Conservation (phyloP, 2,797 vertebrate genomes). For the Helarctos malayanus region DNA sequence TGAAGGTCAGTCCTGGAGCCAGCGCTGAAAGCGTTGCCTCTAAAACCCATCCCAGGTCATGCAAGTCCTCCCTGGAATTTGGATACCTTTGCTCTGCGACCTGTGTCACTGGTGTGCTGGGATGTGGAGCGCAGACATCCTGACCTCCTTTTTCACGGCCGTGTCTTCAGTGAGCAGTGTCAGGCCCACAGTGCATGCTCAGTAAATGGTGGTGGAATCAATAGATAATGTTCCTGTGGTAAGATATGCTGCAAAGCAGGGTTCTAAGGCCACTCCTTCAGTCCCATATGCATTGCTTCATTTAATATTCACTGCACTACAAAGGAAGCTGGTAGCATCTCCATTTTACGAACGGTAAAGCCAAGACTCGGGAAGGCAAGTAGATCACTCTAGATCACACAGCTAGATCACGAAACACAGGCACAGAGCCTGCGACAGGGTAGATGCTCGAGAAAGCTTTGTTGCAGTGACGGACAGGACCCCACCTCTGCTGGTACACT, state of each 20-base stretch:
- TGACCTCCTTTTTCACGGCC: too few relatives aligned
- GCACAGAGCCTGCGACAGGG: accelerated
- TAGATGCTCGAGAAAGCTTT: neutral
- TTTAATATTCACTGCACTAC: too few relatives aligned
- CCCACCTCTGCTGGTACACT: accelerated
- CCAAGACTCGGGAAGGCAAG: neutral
- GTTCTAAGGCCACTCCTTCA: too few relatives aligned
- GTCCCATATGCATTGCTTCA: neutral
- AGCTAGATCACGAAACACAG: neutral
- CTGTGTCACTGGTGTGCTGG: neutral
- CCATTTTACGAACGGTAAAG: neutral
- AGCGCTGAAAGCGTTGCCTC: neutral
- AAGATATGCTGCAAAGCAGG: accelerated
- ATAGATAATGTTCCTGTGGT: too few relatives aligned
- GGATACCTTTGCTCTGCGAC: neutral
- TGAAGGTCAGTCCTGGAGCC: neutral
- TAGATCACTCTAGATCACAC: neutral
- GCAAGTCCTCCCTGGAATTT: neutral
- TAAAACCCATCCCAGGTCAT: neutral
- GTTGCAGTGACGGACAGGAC: neutral
- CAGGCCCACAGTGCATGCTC: accelerated
- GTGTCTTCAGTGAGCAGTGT: accelerated
- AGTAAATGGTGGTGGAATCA: neutral
- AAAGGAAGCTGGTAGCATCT: neutral
- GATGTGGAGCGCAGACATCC: accelerated